Conservation (phyloP, 2,797 vertebrate genomes). For the Microctenopoma steveboyesi region DNA sequence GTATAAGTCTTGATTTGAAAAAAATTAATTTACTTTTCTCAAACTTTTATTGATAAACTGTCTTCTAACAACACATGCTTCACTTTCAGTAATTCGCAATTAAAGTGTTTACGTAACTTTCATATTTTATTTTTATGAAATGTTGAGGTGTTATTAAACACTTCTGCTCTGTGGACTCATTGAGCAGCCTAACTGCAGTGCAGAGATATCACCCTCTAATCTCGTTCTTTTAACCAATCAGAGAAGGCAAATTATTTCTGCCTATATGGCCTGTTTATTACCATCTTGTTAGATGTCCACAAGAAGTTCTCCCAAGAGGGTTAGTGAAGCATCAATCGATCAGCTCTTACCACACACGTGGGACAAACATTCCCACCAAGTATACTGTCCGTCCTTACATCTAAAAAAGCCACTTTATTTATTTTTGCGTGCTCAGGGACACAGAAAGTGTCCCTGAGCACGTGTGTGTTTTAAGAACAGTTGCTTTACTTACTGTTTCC, state of each 20-base stretch:
- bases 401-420: constrained; percentile 2
- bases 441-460: neutral
- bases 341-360: neutral
- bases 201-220: no score
- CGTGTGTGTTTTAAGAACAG: constrained; percentile 23
- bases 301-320: no score
- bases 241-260: no score
- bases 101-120: neutral
- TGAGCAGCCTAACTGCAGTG: no score
- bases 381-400: neutral
- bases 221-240: no score
- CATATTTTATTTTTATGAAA: no score
- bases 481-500: constrained; percentile 35
- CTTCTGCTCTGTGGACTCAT: no score
- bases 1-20: neutral
- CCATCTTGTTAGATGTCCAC: no score
- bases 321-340: no score
- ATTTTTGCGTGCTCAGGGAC: neutral
- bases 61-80: constrained; percentile 5
- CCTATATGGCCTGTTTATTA: no score
- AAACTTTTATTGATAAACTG: neutral
- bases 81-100: neutral
- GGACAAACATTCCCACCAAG: neutral
- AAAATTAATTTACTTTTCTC: neutral
- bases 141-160: no score